phyloP scores from a whole-genome alignment of 2,113 vertebrate genomes.

The Scomber japonicus region DNA sequence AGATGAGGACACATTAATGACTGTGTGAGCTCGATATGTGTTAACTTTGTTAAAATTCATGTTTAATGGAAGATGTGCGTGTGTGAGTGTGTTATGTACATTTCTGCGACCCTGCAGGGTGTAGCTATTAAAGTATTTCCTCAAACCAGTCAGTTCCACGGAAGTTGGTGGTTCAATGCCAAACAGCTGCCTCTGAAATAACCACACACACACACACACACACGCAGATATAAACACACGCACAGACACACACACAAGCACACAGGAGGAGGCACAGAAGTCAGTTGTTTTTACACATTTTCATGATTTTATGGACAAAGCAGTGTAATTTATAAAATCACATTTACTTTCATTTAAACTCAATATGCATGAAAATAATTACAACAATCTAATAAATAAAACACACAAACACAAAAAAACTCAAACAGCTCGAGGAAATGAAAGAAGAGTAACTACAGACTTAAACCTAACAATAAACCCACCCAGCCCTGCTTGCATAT shows the following conservation, averaged over 20 bases:
- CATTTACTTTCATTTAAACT: neutral
- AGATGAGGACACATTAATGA: neutral
- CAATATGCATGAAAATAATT: neutral
- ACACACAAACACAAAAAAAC: neutral
- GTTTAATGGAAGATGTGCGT: neutral
- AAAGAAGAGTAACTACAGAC: neutral
- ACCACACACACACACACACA: constrained; percentile 1
- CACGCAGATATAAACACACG: constrained; percentile 8
- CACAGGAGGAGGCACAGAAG: neutral
- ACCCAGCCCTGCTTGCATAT: neutral
- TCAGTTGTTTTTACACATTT: neutral
- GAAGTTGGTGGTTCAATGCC: constrained; percentile 62
- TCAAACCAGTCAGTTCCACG: constrained; percentile 73
- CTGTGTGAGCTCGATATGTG: neutral
- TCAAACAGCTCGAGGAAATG: neutral
- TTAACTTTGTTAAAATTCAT: neutral
- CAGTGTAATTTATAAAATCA: neutral
- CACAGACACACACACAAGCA: constrained; percentile 9
- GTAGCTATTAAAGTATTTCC: constrained; percentile 82
- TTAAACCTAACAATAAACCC: neutral
- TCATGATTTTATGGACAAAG: neutral
- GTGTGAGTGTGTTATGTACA: constrained; percentile 36
- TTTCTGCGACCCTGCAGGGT: constrained; percentile 75
- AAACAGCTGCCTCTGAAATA: constrained; percentile 76
- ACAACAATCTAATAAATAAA: neutral